phyloP scores from a whole-genome alignment of 2,888 invertebrate species.

The Chesias legatella region DNA sequence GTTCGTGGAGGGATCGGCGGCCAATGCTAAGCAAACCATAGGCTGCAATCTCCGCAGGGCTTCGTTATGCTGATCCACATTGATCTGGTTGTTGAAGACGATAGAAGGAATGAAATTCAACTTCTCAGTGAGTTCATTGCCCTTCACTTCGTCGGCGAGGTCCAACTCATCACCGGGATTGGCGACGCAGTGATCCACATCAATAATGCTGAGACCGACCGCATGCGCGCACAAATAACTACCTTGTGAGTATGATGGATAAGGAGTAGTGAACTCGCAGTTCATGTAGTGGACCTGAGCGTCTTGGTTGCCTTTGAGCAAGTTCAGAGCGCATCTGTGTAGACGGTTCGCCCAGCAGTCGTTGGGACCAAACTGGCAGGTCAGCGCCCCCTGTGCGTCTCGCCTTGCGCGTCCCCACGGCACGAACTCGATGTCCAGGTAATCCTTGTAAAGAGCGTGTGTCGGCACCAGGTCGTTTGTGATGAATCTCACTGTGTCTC shows the following conservation, averaged over 20 bases:
- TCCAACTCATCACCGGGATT: slow-evolving; percentile 50
- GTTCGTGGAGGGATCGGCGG: slow-evolving; percentile 47
- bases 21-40: slow-evolving; percentile 55
- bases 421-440: slow-evolving; percentile 60
- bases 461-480: slow-evolving; percentile 42
- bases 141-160: slow-evolving; percentile 40
- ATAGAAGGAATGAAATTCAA: slow-evolving; percentile 58
- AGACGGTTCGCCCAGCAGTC: slow-evolving; percentile 70
- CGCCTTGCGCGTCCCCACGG: slow-evolving; percentile 65
- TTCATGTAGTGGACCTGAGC: slow-evolving; percentile 58
- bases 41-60: slow-evolving; percentile 40
- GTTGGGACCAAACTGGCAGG: slow-evolving; percentile 49
- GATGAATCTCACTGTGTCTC: slow-evolving; percentile 55
- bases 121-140: slow-evolving; percentile 39
- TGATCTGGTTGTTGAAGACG: slow-evolving; percentile 49
- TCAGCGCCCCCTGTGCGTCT: slow-evolving; percentile 37
- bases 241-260: slow-evolving; percentile 39
- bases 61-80: slow-evolving; percentile 33
- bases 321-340: slow-evolving; percentile 59
- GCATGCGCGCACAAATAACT: slow-evolving; percentile 52
- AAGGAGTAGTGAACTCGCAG: slow-evolving; percentile 57
- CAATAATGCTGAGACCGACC: slow-evolving; percentile 47
- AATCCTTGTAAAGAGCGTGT: slow-evolving; percentile 49
- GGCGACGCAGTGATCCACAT: slow-evolving; percentile 53
- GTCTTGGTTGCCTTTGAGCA: slow-evolving; percentile 47